Evolutionary conservation across 2,113 vertebrate species (phyloP).

Genomic region (Danio rerio): DNA sequence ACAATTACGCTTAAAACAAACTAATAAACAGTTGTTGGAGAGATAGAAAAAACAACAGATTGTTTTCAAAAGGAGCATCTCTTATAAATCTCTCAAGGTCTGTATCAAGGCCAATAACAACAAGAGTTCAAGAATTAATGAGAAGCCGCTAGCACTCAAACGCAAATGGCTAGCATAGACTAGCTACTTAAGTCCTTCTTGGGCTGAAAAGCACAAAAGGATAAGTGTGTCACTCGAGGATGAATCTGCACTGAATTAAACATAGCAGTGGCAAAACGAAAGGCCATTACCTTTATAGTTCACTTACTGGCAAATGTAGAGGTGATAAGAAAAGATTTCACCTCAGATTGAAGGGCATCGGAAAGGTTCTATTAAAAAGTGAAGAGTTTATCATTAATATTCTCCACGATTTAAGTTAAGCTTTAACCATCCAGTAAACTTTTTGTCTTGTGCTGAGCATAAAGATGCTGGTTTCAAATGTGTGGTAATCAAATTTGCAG

Average conservation of each 20-base stretch:
- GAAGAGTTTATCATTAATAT: not conserved
- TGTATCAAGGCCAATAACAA: not conserved
- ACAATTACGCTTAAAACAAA: not conserved
- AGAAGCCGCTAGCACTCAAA: not conserved
- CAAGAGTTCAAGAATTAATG: not conserved
- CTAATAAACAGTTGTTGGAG: not conserved
- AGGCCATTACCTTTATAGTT: not conserved
- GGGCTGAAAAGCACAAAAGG: constrained; percentile 3
- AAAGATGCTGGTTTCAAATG: not conserved
- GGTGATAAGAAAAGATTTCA: not conserved
- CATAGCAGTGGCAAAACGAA: not conserved
- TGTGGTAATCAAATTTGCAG: not conserved
- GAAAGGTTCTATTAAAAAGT: not conserved
- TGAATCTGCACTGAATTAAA: not conserved
- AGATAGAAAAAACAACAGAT: not conserved
- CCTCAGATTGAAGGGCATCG: not conserved
- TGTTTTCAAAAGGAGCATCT: not conserved
- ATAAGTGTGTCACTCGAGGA: not conserved
- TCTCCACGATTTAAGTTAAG: not conserved
- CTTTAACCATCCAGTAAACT: not conserved
- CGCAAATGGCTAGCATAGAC: not conserved
- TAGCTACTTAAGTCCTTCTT: not conserved
- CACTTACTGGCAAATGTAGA: not conserved
- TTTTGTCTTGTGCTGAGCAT: not conserved
- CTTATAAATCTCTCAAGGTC: not conserved